These are phyloP conservation scores for Fragum whitleyi DNA, from an alignment of 2,888 invertebrate species.

Conservation along the genomic window DNA sequence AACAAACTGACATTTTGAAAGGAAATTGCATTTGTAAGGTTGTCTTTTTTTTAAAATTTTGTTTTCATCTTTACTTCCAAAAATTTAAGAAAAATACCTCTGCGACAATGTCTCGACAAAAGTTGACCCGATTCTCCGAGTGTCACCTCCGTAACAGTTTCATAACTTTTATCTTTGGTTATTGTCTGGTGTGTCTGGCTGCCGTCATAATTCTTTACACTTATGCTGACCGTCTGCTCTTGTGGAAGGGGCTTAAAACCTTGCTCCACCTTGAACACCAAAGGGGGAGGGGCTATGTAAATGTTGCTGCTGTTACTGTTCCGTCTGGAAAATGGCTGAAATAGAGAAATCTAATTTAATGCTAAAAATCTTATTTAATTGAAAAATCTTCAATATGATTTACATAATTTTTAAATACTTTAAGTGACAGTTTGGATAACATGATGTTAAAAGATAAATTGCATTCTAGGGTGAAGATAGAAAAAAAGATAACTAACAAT, in stretches of 20 bases:
- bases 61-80: no score
- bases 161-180: slow-evolving; percentile 74
- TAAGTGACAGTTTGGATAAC: no score
- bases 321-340: slow-evolving; percentile 45
- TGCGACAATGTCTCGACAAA: slow-evolving; percentile 58
- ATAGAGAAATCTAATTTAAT: not conserved
- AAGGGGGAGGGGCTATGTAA: slow-evolving; percentile 74
- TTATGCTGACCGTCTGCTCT: slow-evolving; percentile 77
- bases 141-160: slow-evolving; percentile 76
- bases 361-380: no score
- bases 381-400: no score
- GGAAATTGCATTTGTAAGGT: no score
- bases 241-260: slow-evolving; percentile 77
- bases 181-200: slow-evolving; percentile 80
- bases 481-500: no score
- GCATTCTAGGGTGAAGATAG: no score
- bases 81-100: slow-evolving; percentile 59
- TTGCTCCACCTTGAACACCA: slow-evolving; percentile 81
- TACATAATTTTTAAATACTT: no score
- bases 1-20: no score
- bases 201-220: slow-evolving; percentile 83
- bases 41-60: no score
- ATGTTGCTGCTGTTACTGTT: slow-evolving; percentile 61
- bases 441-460: no score
- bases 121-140: slow-evolving; percentile 70